Base-by-base conservation (phyloP, 2,888 invertebrate species). In the Synergus itoensis region DNA sequence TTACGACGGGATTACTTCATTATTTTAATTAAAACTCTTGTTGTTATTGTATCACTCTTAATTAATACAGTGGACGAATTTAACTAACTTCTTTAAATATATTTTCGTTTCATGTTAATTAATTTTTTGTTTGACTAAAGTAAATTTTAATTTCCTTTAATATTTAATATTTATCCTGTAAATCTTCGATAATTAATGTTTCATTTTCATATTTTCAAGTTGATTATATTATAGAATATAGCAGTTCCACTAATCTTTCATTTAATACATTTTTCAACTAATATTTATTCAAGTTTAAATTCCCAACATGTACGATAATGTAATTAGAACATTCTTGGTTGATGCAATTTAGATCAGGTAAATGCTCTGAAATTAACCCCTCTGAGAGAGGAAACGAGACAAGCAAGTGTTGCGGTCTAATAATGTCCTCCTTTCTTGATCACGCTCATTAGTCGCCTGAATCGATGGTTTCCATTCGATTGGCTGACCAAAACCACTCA, bases 401-500 rank as follows among this genome's bases (percentile, higher is more conserved):
- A 14, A 62, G 62, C 14, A 62, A 62, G n/a, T 41, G 41, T 67
- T 43, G 18, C 11, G 65, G 65, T 41, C 41, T 41, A 8, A 67
- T 43, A 12, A 43, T 43, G 43, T 67, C 18, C 16, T 65, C 65
- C 65, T 67, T 41, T 43, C 41, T 67, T 18, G 41, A 43, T 67
- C 2, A 67, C 12, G 18, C 11, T 67, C 43, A 67, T 67, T 67
- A 67, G 43, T 12, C 41, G 43, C 40, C 43, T 18, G 12, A 43
- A 43, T 21, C 43, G 65, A 67, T 67, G 21, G n/a, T 18, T 43
- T 67, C 43, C 65, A 67, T 43, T 67, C 65, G 43, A 67, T 43
- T 43, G 65, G 65, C 65, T 67, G 65, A 41, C 40, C 65, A 41
- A 43, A 67, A 67, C 65, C 65, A 67, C 65, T 67, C 43, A 43